phyloP scores from a whole-genome alignment of 2,888 invertebrate species.

The Lycophotia porphyrea region DNA sequence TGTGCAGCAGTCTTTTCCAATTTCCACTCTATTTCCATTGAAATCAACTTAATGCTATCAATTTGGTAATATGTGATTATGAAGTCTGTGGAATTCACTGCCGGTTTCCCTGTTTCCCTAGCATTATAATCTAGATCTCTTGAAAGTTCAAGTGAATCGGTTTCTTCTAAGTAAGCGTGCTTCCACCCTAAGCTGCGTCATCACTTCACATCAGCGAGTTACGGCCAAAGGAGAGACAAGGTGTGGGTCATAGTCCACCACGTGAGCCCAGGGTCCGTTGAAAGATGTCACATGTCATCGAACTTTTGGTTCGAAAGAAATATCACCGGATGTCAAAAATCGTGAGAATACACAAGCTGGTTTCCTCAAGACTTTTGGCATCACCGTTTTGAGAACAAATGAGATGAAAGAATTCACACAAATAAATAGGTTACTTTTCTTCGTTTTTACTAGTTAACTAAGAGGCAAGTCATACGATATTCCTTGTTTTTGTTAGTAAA shows the following conservation, averaged over 20 bases:
- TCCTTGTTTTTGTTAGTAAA: not conserved
- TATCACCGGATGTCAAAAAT: not conserved
- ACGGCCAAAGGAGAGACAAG: not conserved
- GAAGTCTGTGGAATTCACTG: not conserved
- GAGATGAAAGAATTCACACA: not conserved
- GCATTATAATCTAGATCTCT: not conserved
- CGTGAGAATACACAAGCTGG: not conserved
- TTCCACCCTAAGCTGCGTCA: too few species aligned
- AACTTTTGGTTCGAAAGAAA: not conserved
- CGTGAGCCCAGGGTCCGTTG: not conserved
- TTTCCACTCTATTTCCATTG: not conserved
- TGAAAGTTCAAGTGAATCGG: not conserved
- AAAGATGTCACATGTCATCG: not conserved
- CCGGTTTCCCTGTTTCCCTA: not conserved
- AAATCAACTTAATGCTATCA: constrained; percentile 2
- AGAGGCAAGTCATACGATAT: not conserved
- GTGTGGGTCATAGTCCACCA: not conserved
- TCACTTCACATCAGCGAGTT: too few species aligned
- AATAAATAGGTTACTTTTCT: not conserved
- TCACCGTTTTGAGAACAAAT: not conserved
- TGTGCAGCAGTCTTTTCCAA: constrained; percentile 27
- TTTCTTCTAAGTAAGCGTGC: not conserved
- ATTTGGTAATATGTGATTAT: not conserved
- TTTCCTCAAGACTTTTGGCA: not conserved
- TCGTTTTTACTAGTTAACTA: not conserved